Base-by-base conservation (phyloP, 2,113 vertebrate species). In the Eupsittula cactorum region DNA sequence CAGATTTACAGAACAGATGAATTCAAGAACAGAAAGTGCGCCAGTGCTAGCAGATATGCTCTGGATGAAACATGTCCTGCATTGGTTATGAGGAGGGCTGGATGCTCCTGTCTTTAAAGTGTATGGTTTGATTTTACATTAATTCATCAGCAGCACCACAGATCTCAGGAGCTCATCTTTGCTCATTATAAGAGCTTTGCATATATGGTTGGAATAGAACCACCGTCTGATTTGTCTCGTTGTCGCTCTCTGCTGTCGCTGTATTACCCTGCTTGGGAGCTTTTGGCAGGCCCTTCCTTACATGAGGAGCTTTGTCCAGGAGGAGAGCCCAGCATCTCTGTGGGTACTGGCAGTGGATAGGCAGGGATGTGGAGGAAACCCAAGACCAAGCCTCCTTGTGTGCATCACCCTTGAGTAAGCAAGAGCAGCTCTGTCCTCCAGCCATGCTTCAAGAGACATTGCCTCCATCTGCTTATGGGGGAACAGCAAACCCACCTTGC, bases 91-190 rank as follows among this genome's bases (percentile, higher is more conserved):
- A 95, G 95, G 71, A 57, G 69, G 88, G 80, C 92, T 96, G 82
- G 82, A 83, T 96, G 76, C 42, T 96, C 76, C 91, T 90, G 73
- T 94, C 92, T 94, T 90, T 86, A 93, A 94, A 97, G 92, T 88
- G 88, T 93, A 73, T 33, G 77, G 88, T 93, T 96, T 96, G 95
- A 95, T 97, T 95, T 95, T 64, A 23, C 74, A 86, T 95, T 95
- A 97, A 97, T 95, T 96, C 93, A 96, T 86, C 83, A 96, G 3
- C 92, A 93, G 73, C 63, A 91, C 31, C 90, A 23, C 33, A 15
- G 15, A 68, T 93, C 90, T 88, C 88, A 73, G 88, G 74, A 74
- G 79, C 76, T 93, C 4, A 1, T 90, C 95, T 96, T 76, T 2
- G 1, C 88, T 96, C 85, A 94, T 97, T 96, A 91, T 35, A 78